These are phyloP conservation scores for Lymantria monacha DNA, from an alignment of 2,888 invertebrate species.

Conservation along the genomic window DNA sequence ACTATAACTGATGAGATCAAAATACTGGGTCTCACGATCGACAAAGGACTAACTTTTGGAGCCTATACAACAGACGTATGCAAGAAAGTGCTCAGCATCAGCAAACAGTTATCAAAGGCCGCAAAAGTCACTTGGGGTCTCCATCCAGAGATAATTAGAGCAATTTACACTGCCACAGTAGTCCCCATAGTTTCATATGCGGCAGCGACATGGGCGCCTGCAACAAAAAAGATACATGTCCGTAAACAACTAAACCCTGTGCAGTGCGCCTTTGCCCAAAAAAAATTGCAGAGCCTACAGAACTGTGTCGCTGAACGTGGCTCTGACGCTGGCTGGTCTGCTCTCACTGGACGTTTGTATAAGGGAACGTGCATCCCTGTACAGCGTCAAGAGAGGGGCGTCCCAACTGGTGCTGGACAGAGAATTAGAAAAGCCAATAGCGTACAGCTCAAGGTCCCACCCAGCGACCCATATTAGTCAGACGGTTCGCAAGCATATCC, in stretches of 20 bases:
- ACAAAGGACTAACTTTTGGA: too few species aligned
- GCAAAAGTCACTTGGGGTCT: not conserved
- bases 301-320: not conserved
- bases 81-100: not conserved
- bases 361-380: not conserved
- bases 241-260: not conserved
- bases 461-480: not conserved
- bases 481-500: not conserved
- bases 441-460: not conserved
- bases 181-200: too few species aligned
- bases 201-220: too few species aligned
- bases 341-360: not conserved
- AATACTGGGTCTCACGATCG: too few species aligned
- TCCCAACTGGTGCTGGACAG: not conserved
- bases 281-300: not conserved
- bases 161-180: too few species aligned
- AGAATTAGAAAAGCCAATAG: not conserved
- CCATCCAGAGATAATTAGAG: too few species aligned
- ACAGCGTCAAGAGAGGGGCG: not conserved
- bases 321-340: not conserved
- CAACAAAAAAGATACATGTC: not conserved
- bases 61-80: not conserved
- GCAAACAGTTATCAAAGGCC: not conserved
- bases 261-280: not conserved
- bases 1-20: too few species aligned